phyloP scores from a whole-genome alignment of 2,888 invertebrate genomes.

The Noctua pronuba region DNA sequence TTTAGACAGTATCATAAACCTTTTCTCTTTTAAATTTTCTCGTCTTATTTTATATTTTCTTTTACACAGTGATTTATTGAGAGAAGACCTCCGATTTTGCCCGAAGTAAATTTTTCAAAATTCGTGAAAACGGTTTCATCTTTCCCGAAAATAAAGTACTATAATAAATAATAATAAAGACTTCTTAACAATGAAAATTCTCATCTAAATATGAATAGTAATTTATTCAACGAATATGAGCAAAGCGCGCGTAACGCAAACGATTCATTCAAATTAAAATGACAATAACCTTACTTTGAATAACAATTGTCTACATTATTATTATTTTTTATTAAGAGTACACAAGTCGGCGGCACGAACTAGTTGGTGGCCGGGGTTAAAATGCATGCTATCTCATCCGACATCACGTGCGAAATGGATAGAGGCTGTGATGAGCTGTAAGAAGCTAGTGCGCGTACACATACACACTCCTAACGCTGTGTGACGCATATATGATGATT shows the following conservation, averaged over 20 bases:
- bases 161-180: constrained; percentile 25
- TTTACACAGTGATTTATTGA: neutral
- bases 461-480: no score
- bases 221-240: constrained; percentile 48
- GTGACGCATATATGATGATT: no score
- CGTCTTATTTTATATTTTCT: constrained; percentile 8
- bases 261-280: constrained; percentile 47
- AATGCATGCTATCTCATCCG: no score
- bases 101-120: neutral
- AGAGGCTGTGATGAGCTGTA: no score
- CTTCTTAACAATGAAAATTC: constrained; percentile 30
- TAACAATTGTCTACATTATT: constrained; percentile 41
- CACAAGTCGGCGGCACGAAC: no score
- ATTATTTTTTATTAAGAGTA: constrained; percentile 9
- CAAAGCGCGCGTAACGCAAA: constrained; percentile 3
- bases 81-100: neutral
- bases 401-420: no score
- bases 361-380: no score
- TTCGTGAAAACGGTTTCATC: constrained; percentile 1
- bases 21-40: constrained; percentile 21
- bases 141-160: constrained; percentile 15
- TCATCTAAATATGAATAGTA: constrained; percentile 52
- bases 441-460: no score
- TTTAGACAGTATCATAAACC: constrained; percentile 7
- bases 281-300: constrained; percentile 37